These are phyloP conservation scores for Parotocinclus haroldoi DNA, from an alignment of 2,797 vertebrate species.

Conservation along the genomic window DNA sequence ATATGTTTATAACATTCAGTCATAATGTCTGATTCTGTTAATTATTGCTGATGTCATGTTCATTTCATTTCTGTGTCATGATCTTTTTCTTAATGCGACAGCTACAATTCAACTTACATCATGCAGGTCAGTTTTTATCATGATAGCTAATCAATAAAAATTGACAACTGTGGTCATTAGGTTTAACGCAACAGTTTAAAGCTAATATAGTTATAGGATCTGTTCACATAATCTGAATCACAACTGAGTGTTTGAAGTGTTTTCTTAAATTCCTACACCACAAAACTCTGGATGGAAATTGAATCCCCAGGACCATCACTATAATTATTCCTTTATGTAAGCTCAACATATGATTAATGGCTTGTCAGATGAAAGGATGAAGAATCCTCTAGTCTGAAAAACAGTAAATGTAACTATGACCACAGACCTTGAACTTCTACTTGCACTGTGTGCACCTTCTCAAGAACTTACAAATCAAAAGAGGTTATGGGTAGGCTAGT, in stretches of 20 bases:
- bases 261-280: conserved; percentile 37
- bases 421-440: conserved; percentile 36
- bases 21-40: conserved; percentile 17
- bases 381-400: conserved; percentile 33
- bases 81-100: conserved; percentile 25
- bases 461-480: conserved; percentile 25
- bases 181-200: conserved; percentile 19
- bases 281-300: conserved; percentile 35
- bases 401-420: conserved; percentile 32
- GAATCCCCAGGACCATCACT: conserved; percentile 27
- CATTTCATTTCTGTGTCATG: conserved; percentile 8
- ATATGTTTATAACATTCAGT: conserved; percentile 25
- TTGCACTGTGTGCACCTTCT: conserved; percentile 26
- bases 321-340: conserved; percentile 46
- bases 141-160: conserved; percentile 27
- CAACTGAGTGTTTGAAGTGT: conserved; percentile 39
- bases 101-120: conserved; percentile 11
- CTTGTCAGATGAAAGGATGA: conserved; percentile 49
- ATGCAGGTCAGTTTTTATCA: conserved; percentile 22
- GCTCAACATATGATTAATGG: conserved; percentile 42
- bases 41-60: conserved; percentile 29
- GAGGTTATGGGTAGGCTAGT: conserved; percentile 5
- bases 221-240: conserved; percentile 32
- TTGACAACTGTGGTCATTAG: conserved; percentile 24
- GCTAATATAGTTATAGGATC: conserved; percentile 20